phyloP scores from a whole-genome alignment of 2,113 vertebrate species.

The Gavia stellata region DNA sequence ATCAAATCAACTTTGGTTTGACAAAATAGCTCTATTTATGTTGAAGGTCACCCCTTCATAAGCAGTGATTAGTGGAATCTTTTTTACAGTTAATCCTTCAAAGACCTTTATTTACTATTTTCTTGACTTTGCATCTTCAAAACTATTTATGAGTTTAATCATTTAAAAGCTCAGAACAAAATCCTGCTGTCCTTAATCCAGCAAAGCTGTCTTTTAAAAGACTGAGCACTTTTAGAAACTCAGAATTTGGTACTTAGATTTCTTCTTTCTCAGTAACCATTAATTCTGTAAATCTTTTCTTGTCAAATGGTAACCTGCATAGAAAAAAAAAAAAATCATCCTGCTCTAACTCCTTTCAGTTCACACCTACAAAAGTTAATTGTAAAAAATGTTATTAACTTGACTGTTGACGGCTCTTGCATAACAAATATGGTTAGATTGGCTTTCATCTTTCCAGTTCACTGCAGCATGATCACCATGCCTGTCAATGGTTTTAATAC shows the following conservation, averaged over 20 bases:
- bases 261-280: background rate
- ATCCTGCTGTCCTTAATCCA: background rate
- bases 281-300: background rate
- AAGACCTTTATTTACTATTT: conserved; percentile 46
- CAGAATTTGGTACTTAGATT: background rate
- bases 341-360: background rate
- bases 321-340: background rate
- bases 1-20: conserved; percentile 14
- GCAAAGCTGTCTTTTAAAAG: background rate
- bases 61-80: conserved; percentile 37
- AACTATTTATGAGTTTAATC: conserved; percentile 6
- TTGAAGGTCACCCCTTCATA: conserved; percentile 54
- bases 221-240: background rate
- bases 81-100: conserved; percentile 43
- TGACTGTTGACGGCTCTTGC: background rate
- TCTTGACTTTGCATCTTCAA: conserved; percentile 23
- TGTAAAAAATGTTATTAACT: background rate
- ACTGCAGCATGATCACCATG: background rate
- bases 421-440: background rate
- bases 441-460: background rate
- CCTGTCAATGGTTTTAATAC: background rate
- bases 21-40: conserved; percentile 33
- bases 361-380: background rate
- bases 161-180: conserved; percentile 5
- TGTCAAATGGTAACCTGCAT: background rate